Conservation (phyloP, 30 jellyfish, hydroid and myxozoan genomes). For the Nemopilema nomurai region DNA sequence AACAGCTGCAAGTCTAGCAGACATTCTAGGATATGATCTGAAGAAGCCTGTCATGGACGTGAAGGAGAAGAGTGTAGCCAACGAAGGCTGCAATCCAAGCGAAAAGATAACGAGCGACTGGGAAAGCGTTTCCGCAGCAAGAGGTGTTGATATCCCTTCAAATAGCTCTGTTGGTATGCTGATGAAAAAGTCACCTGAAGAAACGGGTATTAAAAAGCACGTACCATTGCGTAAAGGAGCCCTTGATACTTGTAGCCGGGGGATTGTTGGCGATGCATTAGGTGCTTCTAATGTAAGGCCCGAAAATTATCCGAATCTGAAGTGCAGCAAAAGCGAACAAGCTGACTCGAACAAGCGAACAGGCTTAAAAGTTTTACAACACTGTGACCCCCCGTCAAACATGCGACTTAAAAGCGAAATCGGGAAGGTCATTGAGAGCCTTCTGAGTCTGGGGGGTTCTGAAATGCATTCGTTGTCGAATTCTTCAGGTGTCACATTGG, state of each 20-base stretch:
- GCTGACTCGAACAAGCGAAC: no score
- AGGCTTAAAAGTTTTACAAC: neutral
- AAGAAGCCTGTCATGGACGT: neutral
- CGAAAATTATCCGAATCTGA: neutral
- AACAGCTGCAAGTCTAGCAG: neutral
- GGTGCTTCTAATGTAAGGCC: neutral
- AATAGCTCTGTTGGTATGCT: neutral
- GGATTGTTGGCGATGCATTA: neutral
- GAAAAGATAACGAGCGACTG: neutral
- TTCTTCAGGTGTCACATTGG: neutral
- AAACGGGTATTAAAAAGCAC: neutral
- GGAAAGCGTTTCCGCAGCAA: neutral
- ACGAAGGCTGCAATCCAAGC: neutral
- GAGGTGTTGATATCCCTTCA: neutral
- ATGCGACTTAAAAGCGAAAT: neutral
- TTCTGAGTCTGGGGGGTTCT: neutral
- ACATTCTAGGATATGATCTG: neutral
- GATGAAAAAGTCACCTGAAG: neutral
- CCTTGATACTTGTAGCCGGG: neutral
- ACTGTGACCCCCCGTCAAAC: neutral
- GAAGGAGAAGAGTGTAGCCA: neutral
- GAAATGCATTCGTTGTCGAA: neutral
- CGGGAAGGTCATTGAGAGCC: conserved; percentile 9
- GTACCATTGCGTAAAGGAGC: neutral
- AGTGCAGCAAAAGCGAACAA: neutral